Percentiles rank a stretch among this genome's conserved stretches.
Conservation (phyloP, 2,888 invertebrate genomes). For the Lottia gigantea region DNA sequence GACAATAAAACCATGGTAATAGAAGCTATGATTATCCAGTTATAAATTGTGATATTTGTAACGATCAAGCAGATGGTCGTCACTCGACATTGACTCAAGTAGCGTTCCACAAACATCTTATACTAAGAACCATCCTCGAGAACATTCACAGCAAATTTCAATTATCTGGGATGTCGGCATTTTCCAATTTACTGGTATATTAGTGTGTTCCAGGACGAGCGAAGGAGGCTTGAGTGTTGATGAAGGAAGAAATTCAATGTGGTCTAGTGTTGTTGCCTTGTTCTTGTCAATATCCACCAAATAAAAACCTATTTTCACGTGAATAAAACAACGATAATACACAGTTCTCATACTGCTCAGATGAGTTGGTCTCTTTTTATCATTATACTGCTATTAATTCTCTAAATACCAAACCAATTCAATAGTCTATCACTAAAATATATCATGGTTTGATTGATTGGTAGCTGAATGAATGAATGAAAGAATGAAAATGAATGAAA, state of each 20-base stretch:
- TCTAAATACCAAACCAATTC: too few species aligned
- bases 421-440: too few species aligned
- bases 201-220: neutral
- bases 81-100: neutral
- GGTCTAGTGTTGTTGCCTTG: neutral
- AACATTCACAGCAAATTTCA: slow-evolving; percentile 9
- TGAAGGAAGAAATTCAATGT: neutral
- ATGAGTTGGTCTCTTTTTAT: neutral
- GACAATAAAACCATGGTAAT: too few species aligned
- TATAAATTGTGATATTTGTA: neutral
- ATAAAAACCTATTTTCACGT: slow-evolving; percentile 3
- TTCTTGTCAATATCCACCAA: neutral
- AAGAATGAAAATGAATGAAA: too few species aligned
- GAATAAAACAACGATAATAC: neutral
- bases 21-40: neutral
- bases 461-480: too few species aligned
- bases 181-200: slow-evolving; percentile 1
- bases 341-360: neutral
- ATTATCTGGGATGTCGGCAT: neutral
- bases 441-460: too few species aligned
- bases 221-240: neutral
- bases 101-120: slow-evolving; percentile 6
- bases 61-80: neutral
- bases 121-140: neutral
- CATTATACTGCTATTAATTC: neutral